Evolutionary conservation across 1,140 invertebrate species (phyloP).

Genomic region (Danaus plexippus): DNA sequence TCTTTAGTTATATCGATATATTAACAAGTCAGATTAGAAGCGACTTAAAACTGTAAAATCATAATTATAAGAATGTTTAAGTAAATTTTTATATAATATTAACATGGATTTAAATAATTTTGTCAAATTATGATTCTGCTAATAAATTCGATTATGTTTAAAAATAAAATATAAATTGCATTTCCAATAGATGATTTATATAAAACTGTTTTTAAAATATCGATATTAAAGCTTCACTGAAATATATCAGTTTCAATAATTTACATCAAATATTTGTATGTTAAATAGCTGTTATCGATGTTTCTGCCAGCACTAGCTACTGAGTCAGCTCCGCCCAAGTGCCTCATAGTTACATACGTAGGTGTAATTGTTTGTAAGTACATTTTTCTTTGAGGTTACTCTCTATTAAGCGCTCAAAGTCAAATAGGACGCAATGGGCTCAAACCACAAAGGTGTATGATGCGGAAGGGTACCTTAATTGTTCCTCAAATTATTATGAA

Average conservation of each 20-base stretch:
- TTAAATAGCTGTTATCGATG: not conserved
- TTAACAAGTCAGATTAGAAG: not conserved
- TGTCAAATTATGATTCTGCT: not conserved
- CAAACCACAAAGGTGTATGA: constrained; percentile 59
- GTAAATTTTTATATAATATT: no score
- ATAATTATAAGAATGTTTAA: no score
- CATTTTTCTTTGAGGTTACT: constrained; percentile 72
- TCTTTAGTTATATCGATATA: constrained; percentile 29
- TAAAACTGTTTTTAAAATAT: constrained; percentile 9
- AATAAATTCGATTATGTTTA: not conserved
- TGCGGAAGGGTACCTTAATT: constrained; percentile 61
- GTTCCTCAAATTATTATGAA: constrained; percentile 69
- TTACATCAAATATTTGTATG: no score
- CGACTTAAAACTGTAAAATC: no score
- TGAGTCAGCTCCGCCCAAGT: constrained; percentile 59
- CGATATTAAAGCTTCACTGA: constrained; percentile 4
- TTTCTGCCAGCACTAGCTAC: constrained; percentile 28
- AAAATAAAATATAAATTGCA: not conserved
- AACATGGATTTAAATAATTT: no score
- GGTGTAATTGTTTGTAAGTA: constrained; percentile 68
- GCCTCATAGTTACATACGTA: constrained; percentile 65
- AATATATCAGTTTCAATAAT: no score
- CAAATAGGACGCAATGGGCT: constrained; percentile 63
- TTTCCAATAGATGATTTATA: not conserved
- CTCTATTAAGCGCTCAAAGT: constrained; percentile 67